Conservation (phyloP, 2,888 invertebrate genomes). For the Eristalis arbustorum region DNA sequence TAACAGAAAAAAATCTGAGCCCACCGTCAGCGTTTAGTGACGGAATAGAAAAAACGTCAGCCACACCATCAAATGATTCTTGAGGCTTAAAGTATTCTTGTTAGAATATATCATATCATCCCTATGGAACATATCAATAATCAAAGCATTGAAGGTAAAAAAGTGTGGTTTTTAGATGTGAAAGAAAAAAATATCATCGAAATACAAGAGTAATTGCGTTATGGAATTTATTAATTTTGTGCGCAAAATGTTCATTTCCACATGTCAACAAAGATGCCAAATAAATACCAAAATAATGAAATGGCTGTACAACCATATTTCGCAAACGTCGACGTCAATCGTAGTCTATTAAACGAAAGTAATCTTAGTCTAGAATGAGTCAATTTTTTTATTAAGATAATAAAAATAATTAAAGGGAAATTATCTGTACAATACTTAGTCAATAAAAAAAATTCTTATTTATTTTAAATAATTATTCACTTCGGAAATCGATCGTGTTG, state of each 20-base stretch:
- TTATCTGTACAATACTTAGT: neutral
- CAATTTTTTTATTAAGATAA: neutral
- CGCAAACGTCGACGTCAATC: neutral
- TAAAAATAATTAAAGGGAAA: neutral
- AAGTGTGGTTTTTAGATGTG: neutral
- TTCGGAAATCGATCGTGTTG: neutral
- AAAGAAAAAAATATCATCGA: neutral
- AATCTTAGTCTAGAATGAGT: neutral
- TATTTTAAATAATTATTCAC: neutral
- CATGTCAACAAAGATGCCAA: no score
- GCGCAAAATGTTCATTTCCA: no score
- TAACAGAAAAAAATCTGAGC: conserved; percentile 76
- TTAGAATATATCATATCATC: neutral
- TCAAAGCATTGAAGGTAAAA: neutral
- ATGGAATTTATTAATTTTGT: no score
- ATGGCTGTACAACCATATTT: neutral
- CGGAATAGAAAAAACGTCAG: conserved; percentile 71
- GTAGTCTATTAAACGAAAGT: neutral
- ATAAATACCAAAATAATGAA: no score
- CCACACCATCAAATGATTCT: neutral
- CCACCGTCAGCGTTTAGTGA: conserved; percentile 81
- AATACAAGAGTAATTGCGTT: no score
- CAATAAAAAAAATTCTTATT: neutral
- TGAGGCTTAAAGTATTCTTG: neutral
- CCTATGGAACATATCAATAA: neutral